Evolutionary conservation across 2,113 vertebrate species (phyloP).

Genomic region (Gracilinanus agilis): DNA sequence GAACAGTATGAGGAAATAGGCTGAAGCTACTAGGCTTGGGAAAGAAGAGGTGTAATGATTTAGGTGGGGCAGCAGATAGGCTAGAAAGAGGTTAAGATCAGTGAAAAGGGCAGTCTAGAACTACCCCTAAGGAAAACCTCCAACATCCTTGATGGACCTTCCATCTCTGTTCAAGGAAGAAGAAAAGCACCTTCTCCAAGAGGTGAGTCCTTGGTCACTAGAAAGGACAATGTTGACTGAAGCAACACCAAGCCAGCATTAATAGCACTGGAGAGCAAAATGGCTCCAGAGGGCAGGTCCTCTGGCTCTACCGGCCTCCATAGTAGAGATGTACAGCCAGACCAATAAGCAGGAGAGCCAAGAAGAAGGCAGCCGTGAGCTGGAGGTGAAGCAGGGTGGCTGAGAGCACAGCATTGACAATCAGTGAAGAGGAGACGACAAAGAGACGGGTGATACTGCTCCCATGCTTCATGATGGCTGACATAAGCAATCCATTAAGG

Average conservation of each 20-base stretch:
- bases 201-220: background rate
- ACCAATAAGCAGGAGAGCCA: slow-evolving; percentile 87
- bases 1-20: background rate
- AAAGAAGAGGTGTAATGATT: background rate
- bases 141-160: background rate
- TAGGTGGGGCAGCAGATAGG: background rate
- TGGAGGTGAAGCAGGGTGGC: slow-evolving; percentile 89
- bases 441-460: slow-evolving; percentile 96
- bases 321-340: slow-evolving; percentile 94
- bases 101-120: background rate
- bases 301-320: slow-evolving; percentile 73
- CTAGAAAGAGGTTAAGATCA: background rate
- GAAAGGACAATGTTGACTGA: background rate
- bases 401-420: slow-evolving; percentile 92
- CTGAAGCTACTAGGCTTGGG: background rate
- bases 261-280: background rate
- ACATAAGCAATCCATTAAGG: slow-evolving; percentile 95
- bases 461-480: slow-evolving; percentile 95
- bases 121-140: background rate
- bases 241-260: background rate
- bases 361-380: slow-evolving; percentile 90
- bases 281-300: background rate
- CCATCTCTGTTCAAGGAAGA: background rate
- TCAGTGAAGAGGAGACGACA: slow-evolving; percentile 94
- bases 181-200: background rate